A percentile compares a stretch with the other conserved stretches of the same genome.
Evolutionary conservation across 2,113 vertebrate genomes (phyloP).

Genomic region (Paracanthobrama guichenoti): DNA sequence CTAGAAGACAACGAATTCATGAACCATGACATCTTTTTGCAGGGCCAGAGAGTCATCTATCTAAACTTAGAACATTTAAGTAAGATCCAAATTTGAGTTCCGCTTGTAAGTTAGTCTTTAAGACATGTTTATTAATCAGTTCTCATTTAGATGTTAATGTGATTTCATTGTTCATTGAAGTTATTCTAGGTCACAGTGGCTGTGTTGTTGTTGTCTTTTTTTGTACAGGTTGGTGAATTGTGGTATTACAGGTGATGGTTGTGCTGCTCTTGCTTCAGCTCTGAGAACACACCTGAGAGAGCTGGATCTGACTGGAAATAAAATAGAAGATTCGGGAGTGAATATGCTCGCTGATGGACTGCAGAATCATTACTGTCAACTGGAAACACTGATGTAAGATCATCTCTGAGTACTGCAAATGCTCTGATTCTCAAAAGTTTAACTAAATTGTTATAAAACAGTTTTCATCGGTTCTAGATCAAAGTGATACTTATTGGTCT

Average conservation of each 20-base stretch:
- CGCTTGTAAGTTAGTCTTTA: neutral
- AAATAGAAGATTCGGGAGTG: conserved; percentile 6
- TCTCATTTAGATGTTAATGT: neutral
- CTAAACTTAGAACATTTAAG: conserved; percentile 4
- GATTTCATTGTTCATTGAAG: neutral
- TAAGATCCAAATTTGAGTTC: neutral
- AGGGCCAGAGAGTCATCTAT: neutral
- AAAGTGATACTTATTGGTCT: too few species aligned
- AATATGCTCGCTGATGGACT: neutral
- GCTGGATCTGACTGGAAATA: neutral
- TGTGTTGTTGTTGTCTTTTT: neutral
- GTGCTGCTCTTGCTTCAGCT: neutral
- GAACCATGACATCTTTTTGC: too few species aligned
- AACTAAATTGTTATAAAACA: too few species aligned
- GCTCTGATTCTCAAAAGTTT: too few species aligned
- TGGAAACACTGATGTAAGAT: neutral
- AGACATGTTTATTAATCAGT: neutral
- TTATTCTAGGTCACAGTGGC: neutral
- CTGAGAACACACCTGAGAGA: neutral
- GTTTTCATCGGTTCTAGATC: too few species aligned
- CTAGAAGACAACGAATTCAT: too few species aligned
- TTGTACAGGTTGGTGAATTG: neutral
- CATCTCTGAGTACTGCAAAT: neutral
- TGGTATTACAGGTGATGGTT: neutral
- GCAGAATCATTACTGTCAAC: neutral